Conservation (phyloP, 2,113 vertebrate species). For the Alethe castanea region DNA sequence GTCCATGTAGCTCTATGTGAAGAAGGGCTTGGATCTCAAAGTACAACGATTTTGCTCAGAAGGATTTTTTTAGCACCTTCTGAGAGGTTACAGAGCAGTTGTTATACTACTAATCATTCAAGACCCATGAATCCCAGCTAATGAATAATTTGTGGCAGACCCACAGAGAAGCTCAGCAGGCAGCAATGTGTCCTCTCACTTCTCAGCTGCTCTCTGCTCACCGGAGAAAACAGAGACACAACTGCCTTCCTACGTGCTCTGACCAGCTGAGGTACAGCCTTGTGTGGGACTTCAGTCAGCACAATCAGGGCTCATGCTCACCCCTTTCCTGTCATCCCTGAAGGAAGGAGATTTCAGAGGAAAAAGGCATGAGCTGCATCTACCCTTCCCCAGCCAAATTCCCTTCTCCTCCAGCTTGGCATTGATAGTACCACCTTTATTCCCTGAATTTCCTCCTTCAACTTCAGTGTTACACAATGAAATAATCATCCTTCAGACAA, state of each 20-base stretch:
- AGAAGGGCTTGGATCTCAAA: neutral
- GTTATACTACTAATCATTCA: neutral
- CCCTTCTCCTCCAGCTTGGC: neutral
- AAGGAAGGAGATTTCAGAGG: neutral
- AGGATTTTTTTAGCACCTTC: neutral
- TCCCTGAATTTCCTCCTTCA: neutral
- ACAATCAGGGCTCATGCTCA: neutral
- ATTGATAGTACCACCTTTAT: neutral
- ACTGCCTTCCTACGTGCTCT: neutral
- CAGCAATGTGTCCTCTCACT: neutral
- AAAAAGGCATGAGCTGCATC: neutral
- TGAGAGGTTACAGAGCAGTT: neutral
- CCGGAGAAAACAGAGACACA: neutral
- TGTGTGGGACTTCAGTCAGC: neutral
- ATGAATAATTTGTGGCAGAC: neutral
- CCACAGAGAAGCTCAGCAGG: neutral
- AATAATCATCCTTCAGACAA: neutral
- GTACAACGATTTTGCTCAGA: neutral
- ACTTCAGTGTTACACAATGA: neutral
- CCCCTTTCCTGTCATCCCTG: neutral
- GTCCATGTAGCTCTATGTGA: neutral
- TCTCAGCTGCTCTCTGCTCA: accelerated
- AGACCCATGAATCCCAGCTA: neutral
- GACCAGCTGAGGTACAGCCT: neutral
- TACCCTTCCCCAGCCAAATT: neutral